Percentiles rank a stretch among this genome's conserved stretches.
These are phyloP conservation scores for Agrilus mali DNA, from an alignment of 2,888 invertebrate genomes.

Conservation along the genomic window DNA sequence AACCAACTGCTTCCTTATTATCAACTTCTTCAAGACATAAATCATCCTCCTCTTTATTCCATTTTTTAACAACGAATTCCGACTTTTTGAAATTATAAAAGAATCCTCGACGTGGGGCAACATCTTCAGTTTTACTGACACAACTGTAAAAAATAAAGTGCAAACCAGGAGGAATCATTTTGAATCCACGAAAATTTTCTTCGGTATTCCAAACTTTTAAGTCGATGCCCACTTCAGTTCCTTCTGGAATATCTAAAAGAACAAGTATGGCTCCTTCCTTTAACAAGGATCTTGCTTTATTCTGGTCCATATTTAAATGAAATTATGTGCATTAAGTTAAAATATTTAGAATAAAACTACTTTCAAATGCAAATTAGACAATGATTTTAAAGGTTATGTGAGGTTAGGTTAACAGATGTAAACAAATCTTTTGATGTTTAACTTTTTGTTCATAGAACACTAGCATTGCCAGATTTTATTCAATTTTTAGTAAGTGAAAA, in stretches of 20 bases:
- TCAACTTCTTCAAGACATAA: slow-evolving; percentile 50
- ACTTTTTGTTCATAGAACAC: too few species aligned
- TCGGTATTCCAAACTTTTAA: slow-evolving; percentile 81
- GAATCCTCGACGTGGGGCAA: slow-evolving; percentile 58
- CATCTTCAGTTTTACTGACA: slow-evolving; percentile 47
- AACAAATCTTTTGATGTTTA: too few species aligned
- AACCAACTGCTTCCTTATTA: slow-evolving; percentile 49
- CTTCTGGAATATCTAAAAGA: slow-evolving; percentile 74
- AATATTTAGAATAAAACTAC: too few species aligned
- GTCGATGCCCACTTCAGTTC: slow-evolving; percentile 96
- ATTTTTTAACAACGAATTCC: slow-evolving; percentile 78
- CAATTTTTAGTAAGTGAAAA: too few species aligned
- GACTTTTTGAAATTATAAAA: slow-evolving; percentile 66
- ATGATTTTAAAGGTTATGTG: too few species aligned
- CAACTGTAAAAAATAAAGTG: slow-evolving; percentile 87
- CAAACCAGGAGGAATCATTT: slow-evolving; percentile 96
- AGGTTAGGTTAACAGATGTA: too few species aligned
- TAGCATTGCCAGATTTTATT: too few species aligned
- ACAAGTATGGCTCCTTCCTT: slow-evolving; percentile 73
- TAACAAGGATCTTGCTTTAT: slow-evolving; percentile 61
- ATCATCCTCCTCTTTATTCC: slow-evolving; percentile 72
- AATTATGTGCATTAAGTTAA: too few species aligned
- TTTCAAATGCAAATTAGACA: too few species aligned
- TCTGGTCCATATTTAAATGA: slow-evolving; percentile 48
- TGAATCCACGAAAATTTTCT: slow-evolving; percentile 85